Conservation (phyloP, 2,113 vertebrate genomes). For the Chionodraco myersi region DNA sequence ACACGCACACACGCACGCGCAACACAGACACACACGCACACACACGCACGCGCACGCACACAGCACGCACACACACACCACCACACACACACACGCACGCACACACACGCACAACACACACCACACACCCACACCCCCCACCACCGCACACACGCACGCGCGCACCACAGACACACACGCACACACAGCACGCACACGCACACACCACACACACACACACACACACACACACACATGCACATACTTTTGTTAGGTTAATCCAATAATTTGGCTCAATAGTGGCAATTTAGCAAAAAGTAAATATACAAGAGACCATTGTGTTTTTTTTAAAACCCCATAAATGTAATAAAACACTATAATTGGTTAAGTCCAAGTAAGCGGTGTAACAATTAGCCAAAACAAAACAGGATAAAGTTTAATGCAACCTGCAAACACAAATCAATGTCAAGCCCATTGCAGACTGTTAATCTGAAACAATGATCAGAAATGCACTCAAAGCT, state of each 20-base stretch:
- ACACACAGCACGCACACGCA: too few relatives aligned
- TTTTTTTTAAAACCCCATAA: neutral
- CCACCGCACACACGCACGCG: too few relatives aligned
- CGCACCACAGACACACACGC: too few relatives aligned
- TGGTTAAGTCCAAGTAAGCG: neutral
- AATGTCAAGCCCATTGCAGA: neutral
- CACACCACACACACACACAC: neutral
- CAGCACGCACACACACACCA: neutral
- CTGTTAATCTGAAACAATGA: constrained; percentile 47
- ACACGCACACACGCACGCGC: neutral
- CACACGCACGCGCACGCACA: too few relatives aligned
- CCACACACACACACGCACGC: neutral
- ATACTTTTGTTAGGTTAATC: neutral
- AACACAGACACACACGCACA: neutral
- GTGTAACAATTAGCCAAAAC: neutral
- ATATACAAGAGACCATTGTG: neutral
- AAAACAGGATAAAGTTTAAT: neutral
- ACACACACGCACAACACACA: neutral
- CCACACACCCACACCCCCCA: too few relatives aligned
- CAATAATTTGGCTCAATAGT: neutral
- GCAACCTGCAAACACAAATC: neutral
- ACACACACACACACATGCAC: too few relatives aligned
- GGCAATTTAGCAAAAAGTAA: neutral
- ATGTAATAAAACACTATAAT: neutral
- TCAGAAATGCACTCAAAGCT: constrained; percentile 60